Evolutionary conservation across 2,888 invertebrate species (phyloP), one percentile per base, ranked within the genome.

Genomic region (Colletes collaris): DNA sequence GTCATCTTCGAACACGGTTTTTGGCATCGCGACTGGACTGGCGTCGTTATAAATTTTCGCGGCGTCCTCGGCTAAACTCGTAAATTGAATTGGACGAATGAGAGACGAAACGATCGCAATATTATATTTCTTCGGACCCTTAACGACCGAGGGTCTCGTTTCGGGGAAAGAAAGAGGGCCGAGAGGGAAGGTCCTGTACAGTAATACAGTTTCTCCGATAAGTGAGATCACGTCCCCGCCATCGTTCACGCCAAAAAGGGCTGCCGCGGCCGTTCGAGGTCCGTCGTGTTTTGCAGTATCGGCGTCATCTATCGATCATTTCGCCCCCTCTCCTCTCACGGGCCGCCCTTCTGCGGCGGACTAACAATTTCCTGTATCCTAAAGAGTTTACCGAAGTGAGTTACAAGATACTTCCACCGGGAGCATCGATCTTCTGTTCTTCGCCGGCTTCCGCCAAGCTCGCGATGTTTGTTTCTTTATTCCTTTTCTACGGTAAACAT

Each of bases 361-460:
- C 89, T 91, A 91, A 91, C 90, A 91, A 92, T 91, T 92, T 92
- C 91, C 92, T 89, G 89, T 87, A 92, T 92, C 91, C 92, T 91
- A 90, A 91, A 91, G 90, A 91, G 90, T 90, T 91, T 90, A 90
- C 88, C 86, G 85, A 89, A 90, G 86, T 89, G 91, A 92, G 89
- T 92, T 92, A 91, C 89, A 90, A 89, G 90, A 90, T 91, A 90
- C 90, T 91, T 90, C 89, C 90, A 89, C 84, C 82, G 82, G 81
- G 81, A 81, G 83, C 84, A 91, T 92, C 91, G 90, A 91, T 92
- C 90, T 89, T 86, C 84, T 87, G 84, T 86, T 88, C 82, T 77
- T 69, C 66, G 81, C 87, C 85, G 87, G 86, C 89, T 60, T 87
- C 85, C 89, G 3, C 60, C 19, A 46, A 4, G 4, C 6, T 40